Conservation (phyloP, 2,888 invertebrate genomes). For the Gastrophysa polygoni region DNA sequence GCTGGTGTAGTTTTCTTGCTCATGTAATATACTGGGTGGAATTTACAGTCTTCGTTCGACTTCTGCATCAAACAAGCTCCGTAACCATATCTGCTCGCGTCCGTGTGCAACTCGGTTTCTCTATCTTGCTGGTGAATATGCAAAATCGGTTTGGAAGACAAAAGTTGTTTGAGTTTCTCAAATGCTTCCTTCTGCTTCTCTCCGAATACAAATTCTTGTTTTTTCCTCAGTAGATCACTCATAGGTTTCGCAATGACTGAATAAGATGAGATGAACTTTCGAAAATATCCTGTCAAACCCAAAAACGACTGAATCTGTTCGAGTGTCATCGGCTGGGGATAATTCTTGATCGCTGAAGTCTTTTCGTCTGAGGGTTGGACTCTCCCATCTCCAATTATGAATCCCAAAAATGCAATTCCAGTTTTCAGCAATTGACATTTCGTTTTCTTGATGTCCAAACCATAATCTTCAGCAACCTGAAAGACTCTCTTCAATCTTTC, state of each 20-base stretch:
- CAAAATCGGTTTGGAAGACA: conserved; percentile 30
- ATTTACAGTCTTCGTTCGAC: conserved; percentile 25
- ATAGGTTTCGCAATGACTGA: conserved; percentile 47
- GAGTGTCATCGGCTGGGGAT: conserved; percentile 42
- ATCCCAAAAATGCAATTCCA: conserved; percentile 35
- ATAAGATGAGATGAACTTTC: conserved; percentile 49
- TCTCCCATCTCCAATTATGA: conserved; percentile 34
- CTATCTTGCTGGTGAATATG: conserved; percentile 28
- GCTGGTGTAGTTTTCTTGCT: conserved; percentile 42
- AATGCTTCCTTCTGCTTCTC: conserved; percentile 26
- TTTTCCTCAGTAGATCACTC: conserved; percentile 42
- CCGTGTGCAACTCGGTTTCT: conserved; percentile 34
- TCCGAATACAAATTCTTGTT: conserved; percentile 30
- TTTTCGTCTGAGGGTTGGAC: conserved; percentile 36
- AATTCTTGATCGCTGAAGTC: conserved; percentile 36
- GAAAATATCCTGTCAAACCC: conserved; percentile 49
- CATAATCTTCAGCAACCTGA: conserved; percentile 33
- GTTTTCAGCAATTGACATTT: conserved; percentile 51
- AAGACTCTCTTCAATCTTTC: too few species aligned
- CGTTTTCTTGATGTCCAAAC: conserved; percentile 46
- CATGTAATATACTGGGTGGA: conserved; percentile 40
- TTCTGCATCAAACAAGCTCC: conserved; percentile 34
- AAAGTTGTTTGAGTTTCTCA: conserved; percentile 24
- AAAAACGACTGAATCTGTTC: conserved; percentile 47
- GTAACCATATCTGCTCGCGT: conserved; percentile 33